Percentiles rank a stretch among this genome's conserved stretches.
phyloP scores from a whole-genome alignment of 2,113 vertebrate species.

The Zeus faber region DNA sequence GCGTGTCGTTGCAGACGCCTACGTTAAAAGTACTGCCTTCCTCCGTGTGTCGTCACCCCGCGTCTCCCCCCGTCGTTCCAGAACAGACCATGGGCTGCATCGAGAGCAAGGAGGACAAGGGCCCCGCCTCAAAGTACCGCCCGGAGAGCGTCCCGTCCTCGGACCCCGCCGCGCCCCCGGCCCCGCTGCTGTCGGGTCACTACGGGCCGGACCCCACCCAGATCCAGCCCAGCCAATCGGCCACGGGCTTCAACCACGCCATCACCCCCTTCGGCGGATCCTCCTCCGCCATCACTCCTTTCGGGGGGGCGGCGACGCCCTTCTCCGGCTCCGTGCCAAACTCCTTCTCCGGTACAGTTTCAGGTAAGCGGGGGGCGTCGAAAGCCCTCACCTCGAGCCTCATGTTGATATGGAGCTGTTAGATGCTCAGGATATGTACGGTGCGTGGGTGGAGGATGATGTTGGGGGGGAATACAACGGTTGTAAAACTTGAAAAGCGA shows the following conservation, averaged over 20 bases:
- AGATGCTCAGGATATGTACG: too few species aligned
- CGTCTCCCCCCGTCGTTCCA: too few species aligned
- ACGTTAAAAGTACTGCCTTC: too few species aligned
- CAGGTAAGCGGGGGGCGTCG: too few species aligned
- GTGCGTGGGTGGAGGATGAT: too few species aligned
- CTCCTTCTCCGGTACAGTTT: constrained; percentile 85
- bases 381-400: too few species aligned
- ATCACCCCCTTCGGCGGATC: constrained; percentile 71
- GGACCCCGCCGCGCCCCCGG: constrained; percentile 67
- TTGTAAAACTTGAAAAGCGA: too few species aligned
- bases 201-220: constrained; percentile 86
- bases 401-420: too few species aligned
- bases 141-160: constrained; percentile 72
- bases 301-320: constrained; percentile 87
- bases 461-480: too few species aligned
- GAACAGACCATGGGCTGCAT: constrained; percentile 88
- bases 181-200: constrained; percentile 75
- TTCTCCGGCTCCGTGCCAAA: constrained; percentile 83
- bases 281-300: constrained; percentile 85
- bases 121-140: constrained; percentile 84
- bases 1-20: too few species aligned
- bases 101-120: constrained; percentile 95
- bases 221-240: constrained; percentile 72
- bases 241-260: constrained; percentile 78
- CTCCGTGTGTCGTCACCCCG: too few species aligned